phyloP scores from a whole-genome alignment of 2,113 vertebrate genomes.

The Jacana jacana region DNA sequence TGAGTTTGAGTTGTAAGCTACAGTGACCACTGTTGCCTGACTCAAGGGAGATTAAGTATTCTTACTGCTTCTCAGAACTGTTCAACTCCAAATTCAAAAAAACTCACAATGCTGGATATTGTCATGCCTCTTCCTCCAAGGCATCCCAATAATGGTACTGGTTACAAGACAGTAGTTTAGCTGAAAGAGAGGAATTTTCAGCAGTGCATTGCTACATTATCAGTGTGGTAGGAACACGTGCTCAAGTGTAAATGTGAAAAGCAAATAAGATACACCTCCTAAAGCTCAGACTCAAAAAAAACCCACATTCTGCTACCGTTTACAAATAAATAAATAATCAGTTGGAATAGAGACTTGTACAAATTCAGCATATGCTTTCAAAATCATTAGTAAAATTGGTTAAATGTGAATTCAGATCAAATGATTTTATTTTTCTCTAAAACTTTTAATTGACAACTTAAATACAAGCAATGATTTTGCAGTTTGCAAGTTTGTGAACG shows the following conservation, averaged over 20 bases:
- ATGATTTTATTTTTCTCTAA: not conserved
- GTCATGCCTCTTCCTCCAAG: not conserved
- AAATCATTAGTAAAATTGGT: not conserved
- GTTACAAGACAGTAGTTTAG: not conserved
- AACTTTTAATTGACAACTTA: not conserved
- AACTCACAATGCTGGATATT: not conserved
- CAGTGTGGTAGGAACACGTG: not conserved
- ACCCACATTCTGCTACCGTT: not conserved
- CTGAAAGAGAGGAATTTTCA: not conserved
- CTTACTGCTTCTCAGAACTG: not conserved
- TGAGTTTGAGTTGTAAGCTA: not conserved
- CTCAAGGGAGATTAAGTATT: not conserved
- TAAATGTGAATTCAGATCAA: not conserved
- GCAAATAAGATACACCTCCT: not conserved
- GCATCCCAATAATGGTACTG: not conserved
- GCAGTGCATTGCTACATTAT: not conserved
- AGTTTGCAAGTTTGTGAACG: not conserved
- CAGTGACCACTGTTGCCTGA: not conserved
- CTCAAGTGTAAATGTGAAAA: not conserved
- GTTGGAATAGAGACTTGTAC: not conserved
- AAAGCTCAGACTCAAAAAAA: conserved; percentile 15
- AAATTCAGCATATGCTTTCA: not conserved
- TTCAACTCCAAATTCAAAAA: not conserved
- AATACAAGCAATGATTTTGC: not conserved
- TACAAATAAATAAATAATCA: not conserved